Evolutionary conservation across 2,888 invertebrate species (phyloP).

Genomic region (Cosmia trapezina): DNA sequence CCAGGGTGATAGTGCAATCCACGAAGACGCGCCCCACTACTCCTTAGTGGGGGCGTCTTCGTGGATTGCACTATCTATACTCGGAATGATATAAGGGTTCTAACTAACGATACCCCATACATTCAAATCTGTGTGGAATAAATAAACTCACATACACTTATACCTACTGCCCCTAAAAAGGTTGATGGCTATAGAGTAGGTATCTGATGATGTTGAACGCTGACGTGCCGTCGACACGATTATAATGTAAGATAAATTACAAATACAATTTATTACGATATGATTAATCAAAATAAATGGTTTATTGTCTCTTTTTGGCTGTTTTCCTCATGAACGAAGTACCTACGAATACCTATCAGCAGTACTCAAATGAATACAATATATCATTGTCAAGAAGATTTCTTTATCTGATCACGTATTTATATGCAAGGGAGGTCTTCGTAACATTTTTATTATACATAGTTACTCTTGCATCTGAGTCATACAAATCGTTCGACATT

Average conservation of each 20-base stretch:
- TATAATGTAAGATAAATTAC: conserved; percentile 1
- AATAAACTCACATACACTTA: neutral
- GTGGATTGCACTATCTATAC: too few species aligned
- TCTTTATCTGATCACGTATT: conserved; percentile 52
- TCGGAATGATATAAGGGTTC: too few species aligned
- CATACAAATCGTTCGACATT: conserved; percentile 63
- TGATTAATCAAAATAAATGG: neutral
- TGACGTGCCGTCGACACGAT: neutral
- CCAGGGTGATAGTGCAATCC: too few species aligned
- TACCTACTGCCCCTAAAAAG: too few species aligned
- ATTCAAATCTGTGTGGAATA: too few species aligned
- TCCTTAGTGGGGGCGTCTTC: too few species aligned
- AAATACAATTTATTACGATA: neutral
- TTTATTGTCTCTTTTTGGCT: conserved; percentile 5
- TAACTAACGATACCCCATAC: too few species aligned
- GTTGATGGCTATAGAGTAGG: neutral
- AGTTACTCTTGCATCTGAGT: conserved; percentile 49
- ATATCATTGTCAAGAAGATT: conserved; percentile 50
- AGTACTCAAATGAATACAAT: conserved; percentile 21
- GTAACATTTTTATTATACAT: conserved; percentile 43
- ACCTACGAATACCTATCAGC: neutral
- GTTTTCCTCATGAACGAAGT: conserved; percentile 14
- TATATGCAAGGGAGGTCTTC: conserved; percentile 44
- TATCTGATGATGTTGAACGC: neutral
- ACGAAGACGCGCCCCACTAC: too few species aligned